Conservation (phyloP, 1,140 invertebrate genomes). For the Heliconius melpomene region DNA sequence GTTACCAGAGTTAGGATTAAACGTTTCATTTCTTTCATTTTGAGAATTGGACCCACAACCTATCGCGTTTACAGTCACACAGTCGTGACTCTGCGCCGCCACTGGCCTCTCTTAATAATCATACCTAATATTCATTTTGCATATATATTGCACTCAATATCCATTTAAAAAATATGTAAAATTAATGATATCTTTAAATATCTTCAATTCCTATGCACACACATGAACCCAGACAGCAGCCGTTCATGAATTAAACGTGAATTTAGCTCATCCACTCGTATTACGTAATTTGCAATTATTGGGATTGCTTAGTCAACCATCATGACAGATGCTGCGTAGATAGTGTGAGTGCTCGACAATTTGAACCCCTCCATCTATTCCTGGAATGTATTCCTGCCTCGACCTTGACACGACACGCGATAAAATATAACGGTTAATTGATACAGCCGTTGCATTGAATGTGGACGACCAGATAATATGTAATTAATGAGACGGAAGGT, state of each 20-base stretch:
- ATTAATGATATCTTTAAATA: background rate
- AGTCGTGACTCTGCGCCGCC: too few relatives aligned
- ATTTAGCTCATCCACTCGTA: slow-evolving; percentile 5
- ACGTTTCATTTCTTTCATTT: too few relatives aligned
- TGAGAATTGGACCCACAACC: too few relatives aligned
- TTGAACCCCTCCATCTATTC: slow-evolving; percentile 29
- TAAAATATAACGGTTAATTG: background rate
- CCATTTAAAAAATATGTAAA: too few relatives aligned
- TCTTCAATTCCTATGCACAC: background rate
- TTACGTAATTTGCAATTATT: slow-evolving; percentile 18
- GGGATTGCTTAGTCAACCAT: slow-evolving; percentile 14
- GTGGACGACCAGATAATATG: background rate
- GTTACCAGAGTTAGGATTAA: too few relatives aligned
- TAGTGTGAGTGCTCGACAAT: slow-evolving; percentile 20
- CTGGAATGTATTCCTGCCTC: slow-evolving; percentile 20
- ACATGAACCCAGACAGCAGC: background rate
- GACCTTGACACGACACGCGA: slow-evolving; percentile 25
- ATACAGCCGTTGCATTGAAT: background rate
- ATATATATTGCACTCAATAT: too few relatives aligned
- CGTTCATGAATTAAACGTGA: background rate
- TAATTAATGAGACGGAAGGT: background rate
- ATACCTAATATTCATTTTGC: too few relatives aligned
- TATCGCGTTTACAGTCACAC: too few relatives aligned
- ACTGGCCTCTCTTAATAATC: too few relatives aligned
- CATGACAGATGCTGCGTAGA: slow-evolving; percentile 12